Conservation (phyloP, 2,113 vertebrate genomes). For the Crotalus helleri region DNA sequence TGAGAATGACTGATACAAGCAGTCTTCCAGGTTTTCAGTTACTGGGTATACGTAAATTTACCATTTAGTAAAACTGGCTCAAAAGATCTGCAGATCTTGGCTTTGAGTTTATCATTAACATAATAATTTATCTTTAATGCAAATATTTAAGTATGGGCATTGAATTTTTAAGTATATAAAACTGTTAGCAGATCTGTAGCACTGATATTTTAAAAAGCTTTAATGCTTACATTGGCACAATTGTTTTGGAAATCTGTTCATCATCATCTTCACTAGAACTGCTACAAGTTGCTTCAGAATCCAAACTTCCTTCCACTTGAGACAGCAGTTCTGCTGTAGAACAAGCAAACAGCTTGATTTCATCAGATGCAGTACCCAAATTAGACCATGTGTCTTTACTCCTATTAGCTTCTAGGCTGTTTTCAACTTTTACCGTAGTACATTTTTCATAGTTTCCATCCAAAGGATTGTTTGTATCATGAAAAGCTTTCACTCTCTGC, state of each 20-base stretch:
- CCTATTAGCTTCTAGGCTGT: slow-evolving; percentile 40
- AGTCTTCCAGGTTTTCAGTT: not conserved
- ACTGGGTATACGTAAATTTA: not conserved
- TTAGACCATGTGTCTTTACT: slow-evolving; percentile 47
- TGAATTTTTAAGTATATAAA: not conserved
- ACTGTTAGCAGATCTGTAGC: not conserved
- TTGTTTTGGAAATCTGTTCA: slow-evolving; percentile 58
- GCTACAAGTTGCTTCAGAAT: slow-evolving; percentile 90
- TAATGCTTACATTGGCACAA: slow-evolving; percentile 79
- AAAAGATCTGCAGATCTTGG: not conserved
- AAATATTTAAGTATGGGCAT: not conserved
- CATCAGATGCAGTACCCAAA: slow-evolving; percentile 53
- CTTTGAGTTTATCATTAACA: not conserved
- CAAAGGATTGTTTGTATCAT: slow-evolving; percentile 47
- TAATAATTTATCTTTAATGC: not conserved
- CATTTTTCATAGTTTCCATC: slow-evolving; percentile 56
- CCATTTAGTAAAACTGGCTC: not conserved
- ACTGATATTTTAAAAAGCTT: slow-evolving; percentile 39
- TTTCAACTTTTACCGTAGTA: slow-evolving; percentile 58
- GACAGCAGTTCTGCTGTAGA: slow-evolving; percentile 74
- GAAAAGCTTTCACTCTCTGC: slow-evolving; percentile 59
- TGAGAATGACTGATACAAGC: not conserved
- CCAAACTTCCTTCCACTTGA: slow-evolving; percentile 77
- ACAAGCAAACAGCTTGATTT: slow-evolving; percentile 74
- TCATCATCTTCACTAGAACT: slow-evolving; percentile 88